Evolutionary conservation across 2,113 vertebrate genomes (phyloP).

Genomic region (human): DNA sequence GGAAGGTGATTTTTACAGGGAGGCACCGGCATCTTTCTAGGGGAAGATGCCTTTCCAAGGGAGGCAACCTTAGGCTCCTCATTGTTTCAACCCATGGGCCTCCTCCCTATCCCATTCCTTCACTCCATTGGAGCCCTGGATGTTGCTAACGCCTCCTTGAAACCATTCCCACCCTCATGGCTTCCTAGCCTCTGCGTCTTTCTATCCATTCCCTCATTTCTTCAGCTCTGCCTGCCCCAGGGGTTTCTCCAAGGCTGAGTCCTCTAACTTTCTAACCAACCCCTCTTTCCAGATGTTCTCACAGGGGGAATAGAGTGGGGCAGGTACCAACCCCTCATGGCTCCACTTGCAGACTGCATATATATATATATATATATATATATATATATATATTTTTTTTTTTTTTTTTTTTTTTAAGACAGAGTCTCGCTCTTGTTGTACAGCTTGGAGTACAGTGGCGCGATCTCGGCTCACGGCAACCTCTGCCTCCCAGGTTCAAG

Average conservation of each 20-base stretch:
- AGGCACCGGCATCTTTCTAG: neutral
- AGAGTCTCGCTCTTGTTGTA: too few species aligned
- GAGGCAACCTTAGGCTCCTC: neutral
- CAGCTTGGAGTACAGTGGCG: too few species aligned
- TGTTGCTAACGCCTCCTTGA: neutral
- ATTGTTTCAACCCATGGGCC: neutral
- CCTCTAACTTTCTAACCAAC: neutral
- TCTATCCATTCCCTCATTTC: neutral
- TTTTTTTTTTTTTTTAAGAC: too few species aligned
- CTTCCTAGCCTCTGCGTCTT: neutral
- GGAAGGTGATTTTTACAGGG: too few species aligned
- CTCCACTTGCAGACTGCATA: neutral
- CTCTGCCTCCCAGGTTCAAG: too few species aligned
- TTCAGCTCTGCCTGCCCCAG: neutral
- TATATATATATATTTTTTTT: too few species aligned
- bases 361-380: too few species aligned
- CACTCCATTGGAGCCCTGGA: neutral
- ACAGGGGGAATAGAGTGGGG: neutral
- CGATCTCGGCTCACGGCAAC: too few species aligned
- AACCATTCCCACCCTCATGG: neutral
- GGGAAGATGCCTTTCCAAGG: neutral
- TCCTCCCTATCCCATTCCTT: neutral
- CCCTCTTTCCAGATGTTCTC: neutral
- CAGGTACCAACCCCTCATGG: neutral
- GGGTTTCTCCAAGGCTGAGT: neutral